A percentile compares a stretch with the other conserved stretches of the same genome.
phyloP scores from a whole-genome alignment of 2,888 invertebrate species.

The Acrobasis suavella region DNA sequence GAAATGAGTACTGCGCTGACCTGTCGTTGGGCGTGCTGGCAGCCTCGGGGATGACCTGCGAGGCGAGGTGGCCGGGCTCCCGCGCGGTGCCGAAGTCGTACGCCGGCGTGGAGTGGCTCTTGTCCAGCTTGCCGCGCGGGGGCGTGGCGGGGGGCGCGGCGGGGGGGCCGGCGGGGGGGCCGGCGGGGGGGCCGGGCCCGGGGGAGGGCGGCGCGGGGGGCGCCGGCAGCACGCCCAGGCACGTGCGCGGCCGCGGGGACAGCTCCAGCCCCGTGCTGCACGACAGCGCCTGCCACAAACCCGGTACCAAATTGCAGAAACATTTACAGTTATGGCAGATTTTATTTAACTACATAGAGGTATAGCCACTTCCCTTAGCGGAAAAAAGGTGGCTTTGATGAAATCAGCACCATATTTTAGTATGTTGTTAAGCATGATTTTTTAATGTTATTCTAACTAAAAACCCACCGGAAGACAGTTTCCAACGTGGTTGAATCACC shows the following conservation, averaged over 20 bases:
- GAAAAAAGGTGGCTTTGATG: too few species aligned
- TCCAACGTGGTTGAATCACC: too few species aligned
- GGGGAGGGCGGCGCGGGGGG: constrained; percentile 24
- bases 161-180: constrained; percentile 33
- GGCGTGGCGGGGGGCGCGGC: constrained; percentile 49
- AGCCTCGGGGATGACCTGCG: constrained; percentile 64
- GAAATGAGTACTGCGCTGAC: not conserved
- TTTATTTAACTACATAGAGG: too few species aligned
- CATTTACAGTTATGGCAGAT: too few species aligned
- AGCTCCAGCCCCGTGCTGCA: constrained; percentile 89
- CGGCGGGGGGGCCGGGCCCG: constrained; percentile 24
- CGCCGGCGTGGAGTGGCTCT: constrained; percentile 91
- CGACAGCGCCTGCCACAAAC: constrained; percentile 85
- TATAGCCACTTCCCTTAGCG: too few species aligned
- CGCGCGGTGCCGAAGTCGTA: constrained; percentile 83
- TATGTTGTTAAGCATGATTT: too few species aligned
- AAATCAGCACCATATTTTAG: too few species aligned
- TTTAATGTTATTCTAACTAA: too few species aligned
- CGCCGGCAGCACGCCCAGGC: constrained; percentile 73
- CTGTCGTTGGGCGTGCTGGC: constrained; percentile 54
- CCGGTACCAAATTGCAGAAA: too few species aligned
- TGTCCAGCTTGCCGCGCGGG: constrained; percentile 84
- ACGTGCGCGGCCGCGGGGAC: constrained; percentile 86
- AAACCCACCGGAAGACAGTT: too few species aligned
- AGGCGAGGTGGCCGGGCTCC: constrained; percentile 39